Evolutionary conservation across 1,140 invertebrate species (phyloP).

Genomic region (Pseudomyrmex pallidus): DNA sequence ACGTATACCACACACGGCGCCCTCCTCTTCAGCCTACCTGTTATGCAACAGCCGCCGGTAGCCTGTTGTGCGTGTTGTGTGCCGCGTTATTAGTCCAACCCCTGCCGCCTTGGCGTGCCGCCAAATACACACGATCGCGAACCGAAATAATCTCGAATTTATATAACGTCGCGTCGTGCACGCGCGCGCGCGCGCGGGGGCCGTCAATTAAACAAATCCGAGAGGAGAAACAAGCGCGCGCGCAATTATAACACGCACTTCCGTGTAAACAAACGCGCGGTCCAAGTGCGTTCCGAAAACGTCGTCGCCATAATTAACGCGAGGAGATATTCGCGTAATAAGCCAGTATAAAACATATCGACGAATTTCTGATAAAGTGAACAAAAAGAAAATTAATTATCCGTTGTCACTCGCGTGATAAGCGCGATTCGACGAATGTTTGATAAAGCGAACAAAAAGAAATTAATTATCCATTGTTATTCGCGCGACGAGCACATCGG

Average conservation of each 20-base stretch:
- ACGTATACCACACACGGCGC: slow-evolving; percentile 54
- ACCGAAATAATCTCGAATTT: slow-evolving; percentile 82
- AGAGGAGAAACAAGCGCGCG: background rate
- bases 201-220: slow-evolving; percentile 16
- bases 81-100: slow-evolving; percentile 78
- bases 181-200: slow-evolving; percentile 47
- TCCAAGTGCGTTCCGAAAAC: too few relatives aligned
- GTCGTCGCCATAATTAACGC: too few relatives aligned
- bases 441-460: too few relatives aligned
- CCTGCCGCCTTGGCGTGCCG: slow-evolving; percentile 76
- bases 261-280: background rate
- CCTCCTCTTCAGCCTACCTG: slow-evolving; percentile 73
- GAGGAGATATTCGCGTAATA: too few relatives aligned
- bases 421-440: too few relatives aligned
- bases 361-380: background rate
- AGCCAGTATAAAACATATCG: too few relatives aligned
- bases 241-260: slow-evolving; percentile 14
- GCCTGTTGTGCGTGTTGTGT: slow-evolving; percentile 75
- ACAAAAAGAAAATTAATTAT: background rate
- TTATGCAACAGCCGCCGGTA: slow-evolving; percentile 78
- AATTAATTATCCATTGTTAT: too few relatives aligned
- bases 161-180: slow-evolving; percentile 77
- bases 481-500: too few relatives aligned
- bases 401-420: too few relatives aligned
- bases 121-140: slow-evolving; percentile 79